Conservation (phyloP, 1,140 invertebrate species). For the Papilio aristodemus region DNA sequence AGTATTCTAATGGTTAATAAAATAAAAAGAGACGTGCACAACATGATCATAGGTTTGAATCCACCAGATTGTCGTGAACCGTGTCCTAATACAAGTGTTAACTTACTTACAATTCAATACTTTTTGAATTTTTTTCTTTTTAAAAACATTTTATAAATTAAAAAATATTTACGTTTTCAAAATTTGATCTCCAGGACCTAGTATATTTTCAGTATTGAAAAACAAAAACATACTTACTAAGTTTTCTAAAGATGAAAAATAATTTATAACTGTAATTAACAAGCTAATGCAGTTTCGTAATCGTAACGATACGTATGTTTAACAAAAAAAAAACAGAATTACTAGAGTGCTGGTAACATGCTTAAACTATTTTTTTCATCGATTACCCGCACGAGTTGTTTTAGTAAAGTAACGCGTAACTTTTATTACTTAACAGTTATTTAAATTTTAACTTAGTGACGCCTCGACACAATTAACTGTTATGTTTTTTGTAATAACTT, state of each 20-base stretch:
- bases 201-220: too few relatives aligned
- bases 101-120: too few relatives aligned
- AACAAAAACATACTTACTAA: conserved; percentile 9
- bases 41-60: too few relatives aligned
- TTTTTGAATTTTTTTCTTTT: too few relatives aligned
- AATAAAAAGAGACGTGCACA: too few relatives aligned
- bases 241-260: not conserved
- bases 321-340: not conserved
- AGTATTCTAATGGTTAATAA: too few relatives aligned
- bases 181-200: too few relatives aligned
- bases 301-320: not conserved
- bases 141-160: too few relatives aligned
- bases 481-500: conserved; percentile 6
- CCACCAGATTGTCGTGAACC: too few relatives aligned
- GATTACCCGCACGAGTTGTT: conserved; percentile 29
- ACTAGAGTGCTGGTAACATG: conserved; percentile 5
- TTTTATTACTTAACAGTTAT: conserved; percentile 24
- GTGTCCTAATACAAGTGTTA: too few relatives aligned
- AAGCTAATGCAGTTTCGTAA: not conserved
- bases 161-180: too few relatives aligned
- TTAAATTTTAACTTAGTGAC: conserved; percentile 17
- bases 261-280: not conserved
- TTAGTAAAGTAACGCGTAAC: conserved; percentile 16
- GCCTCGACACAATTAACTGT: not conserved
- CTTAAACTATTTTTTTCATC: conserved; percentile 13